Evolutionary conservation across 2,113 vertebrate species (phyloP), one percentile per base, ranked within the genome.

Genomic region (Cettia cetti): DNA sequence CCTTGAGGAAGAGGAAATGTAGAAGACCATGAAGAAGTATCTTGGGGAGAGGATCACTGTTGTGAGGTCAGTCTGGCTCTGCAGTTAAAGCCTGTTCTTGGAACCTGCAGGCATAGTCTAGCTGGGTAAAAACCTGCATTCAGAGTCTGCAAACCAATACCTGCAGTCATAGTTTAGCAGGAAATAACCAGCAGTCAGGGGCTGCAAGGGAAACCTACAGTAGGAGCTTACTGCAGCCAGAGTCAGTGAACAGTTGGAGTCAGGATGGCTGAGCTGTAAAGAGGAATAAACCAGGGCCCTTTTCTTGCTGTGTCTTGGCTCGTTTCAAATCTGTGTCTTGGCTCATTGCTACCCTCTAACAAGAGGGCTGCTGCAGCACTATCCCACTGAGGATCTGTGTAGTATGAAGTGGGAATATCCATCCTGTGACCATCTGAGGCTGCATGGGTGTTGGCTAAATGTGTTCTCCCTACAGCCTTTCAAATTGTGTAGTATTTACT

Each of bases 361-460:
- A 4, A 37, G 57, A 37, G 24, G 35, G 24, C 15, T 60, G 11
- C 24, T 60, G 24, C 24, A 60, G 12, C 23, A 61, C 28, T 19
- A 76, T 6, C 52, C 13, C 40, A 30, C 9, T 39, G 31, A 39
- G 18, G 8, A 37, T 69, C 30, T 75, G 4, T 3, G 1, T 12
- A 35, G 24, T 1, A 3, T 44, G 12, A 66, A 28, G 13, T 21
- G 4, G 21, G 5, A 54, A 78, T 47, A 75, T 82, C 30, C 15
- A 44, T 57, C n/a, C 8, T 0, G 0, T 82, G 40, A 19, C 47
- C 13, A 53, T 23, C 10, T 66, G 15, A 86, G 7, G 1, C 22
- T 57, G 37, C 6, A 44, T 3, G 5, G 47, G 35, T 31, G 2
- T 28, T 61, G 18, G 6, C 47, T 0, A 0, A 54, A 53, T 13